phyloP scores from a whole-genome alignment of 2,113 vertebrate species.

The Oenanthe melanoleuca region DNA sequence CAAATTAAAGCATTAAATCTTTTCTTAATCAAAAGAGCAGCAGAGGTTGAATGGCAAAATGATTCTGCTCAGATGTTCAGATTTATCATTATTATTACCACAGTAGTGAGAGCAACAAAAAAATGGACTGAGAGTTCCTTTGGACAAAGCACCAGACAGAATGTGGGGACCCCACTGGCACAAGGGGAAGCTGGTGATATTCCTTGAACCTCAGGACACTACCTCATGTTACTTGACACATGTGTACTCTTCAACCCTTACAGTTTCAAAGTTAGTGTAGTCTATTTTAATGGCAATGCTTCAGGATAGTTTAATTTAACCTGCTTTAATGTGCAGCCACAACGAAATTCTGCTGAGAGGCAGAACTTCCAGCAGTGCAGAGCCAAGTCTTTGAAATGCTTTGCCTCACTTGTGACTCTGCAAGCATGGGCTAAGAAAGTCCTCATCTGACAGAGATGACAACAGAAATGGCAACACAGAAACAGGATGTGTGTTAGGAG shows the following conservation, averaged over 20 bases:
- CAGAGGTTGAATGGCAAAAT: background rate
- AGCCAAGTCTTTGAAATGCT: background rate
- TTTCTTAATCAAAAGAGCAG: slow-evolving; percentile 23
- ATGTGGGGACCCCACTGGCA: background rate
- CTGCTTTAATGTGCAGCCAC: background rate
- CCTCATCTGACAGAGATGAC: background rate
- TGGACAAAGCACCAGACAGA: background rate
- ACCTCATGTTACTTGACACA: background rate
- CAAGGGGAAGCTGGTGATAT: background rate
- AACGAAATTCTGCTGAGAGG: background rate
- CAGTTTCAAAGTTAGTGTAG: background rate
- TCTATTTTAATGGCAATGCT: background rate
- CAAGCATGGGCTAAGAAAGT: background rate
- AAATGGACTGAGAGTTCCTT: background rate
- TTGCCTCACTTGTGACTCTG: background rate
- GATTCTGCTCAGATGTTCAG: background rate
- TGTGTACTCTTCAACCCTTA: background rate
- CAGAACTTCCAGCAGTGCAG: background rate
- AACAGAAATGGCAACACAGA: background rate
- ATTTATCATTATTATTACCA: background rate
- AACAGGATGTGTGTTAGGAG: background rate
- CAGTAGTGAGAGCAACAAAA: background rate
- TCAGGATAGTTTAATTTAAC: background rate
- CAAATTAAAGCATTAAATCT: slow-evolving; percentile 52
- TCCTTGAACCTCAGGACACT: background rate